Conservation (phyloP, 2,113 vertebrate species). For the Neodontobutis hainanensis region DNA sequence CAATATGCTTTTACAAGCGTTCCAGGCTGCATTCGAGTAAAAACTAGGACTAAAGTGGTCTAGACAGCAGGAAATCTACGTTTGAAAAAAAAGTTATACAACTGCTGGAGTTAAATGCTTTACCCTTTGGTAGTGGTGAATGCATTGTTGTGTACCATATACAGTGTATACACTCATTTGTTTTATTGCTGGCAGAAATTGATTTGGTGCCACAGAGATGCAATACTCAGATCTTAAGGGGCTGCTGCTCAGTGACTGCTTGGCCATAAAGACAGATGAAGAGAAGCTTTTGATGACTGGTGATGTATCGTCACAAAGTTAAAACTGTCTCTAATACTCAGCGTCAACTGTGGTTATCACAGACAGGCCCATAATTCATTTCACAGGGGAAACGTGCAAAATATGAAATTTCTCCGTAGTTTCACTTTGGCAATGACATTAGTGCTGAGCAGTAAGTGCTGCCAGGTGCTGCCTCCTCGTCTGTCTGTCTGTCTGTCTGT, state of each 20-base stretch:
- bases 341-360: conserved; percentile 60
- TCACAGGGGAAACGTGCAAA: conserved; percentile 61
- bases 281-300: conserved; percentile 65
- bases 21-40: conserved; percentile 59
- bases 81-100: conserved; percentile 60
- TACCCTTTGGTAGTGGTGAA: conserved; percentile 59
- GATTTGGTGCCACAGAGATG: conserved; percentile 69
- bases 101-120: conserved; percentile 68
- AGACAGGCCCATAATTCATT: conserved; percentile 39
- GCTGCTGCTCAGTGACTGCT: conserved; percentile 43
- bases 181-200: conserved; percentile 72
- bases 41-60: conserved; percentile 71
- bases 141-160: conserved; percentile 57
- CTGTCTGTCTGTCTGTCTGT: conserved; percentile 47
- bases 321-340: conserved; percentile 56
- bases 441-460: conserved; percentile 35
- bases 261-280: conserved; percentile 56
- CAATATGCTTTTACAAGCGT: conserved; percentile 74
- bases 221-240: conserved; percentile 72
- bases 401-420: conserved; percentile 48
- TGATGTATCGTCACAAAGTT: conserved; percentile 62
- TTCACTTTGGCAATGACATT: conserved; percentile 45
- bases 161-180: conserved; percentile 60
- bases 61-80: conserved; percentile 78
- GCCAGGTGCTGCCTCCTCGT: conserved; percentile 20